phyloP scores from a whole-genome alignment of 92 coral and sea anemone species.

The Porites cylindrica region DNA sequence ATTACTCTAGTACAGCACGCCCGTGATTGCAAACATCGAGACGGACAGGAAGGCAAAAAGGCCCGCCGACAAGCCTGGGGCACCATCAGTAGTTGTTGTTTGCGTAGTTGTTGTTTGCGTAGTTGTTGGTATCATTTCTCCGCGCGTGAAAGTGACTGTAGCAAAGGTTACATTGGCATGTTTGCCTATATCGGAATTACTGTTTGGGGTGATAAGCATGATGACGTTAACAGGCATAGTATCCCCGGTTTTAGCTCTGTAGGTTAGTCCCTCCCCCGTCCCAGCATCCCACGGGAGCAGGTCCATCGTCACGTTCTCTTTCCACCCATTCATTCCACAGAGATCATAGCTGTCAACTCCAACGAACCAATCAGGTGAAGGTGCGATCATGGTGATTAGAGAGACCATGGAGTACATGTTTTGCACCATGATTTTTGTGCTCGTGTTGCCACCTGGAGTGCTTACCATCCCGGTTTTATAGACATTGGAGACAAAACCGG shows the following conservation, averaged over 20 bases:
- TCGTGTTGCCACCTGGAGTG: background rate
- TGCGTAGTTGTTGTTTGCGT: background rate
- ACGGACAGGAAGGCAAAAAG: background rate
- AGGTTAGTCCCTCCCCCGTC: conserved; percentile 42
- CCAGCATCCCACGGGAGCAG: conserved; percentile 64
- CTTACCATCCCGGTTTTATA: background rate
- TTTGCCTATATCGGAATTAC: background rate
- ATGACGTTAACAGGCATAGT: conserved; percentile 38
- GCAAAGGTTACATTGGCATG: conserved; percentile 24
- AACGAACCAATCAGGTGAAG: conserved; percentile 76
- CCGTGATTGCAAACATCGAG: background rate
- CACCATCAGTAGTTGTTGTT: background rate
- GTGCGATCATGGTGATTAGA: conserved; percentile 58
- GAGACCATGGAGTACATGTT: conserved; percentile 44
- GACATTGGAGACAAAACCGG: background rate
- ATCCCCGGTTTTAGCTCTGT: too few species aligned
- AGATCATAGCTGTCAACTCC: conserved; percentile 53
- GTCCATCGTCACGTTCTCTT: background rate
- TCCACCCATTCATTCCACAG: conserved; percentile 51
- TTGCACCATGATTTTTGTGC: conserved; percentile 26
- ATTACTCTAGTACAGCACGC: background rate
- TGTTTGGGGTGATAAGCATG: conserved; percentile 32
- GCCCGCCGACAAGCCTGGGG: background rate
- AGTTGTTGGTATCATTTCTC: background rate
- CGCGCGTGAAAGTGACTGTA: conserved; percentile 36